Conservation (phyloP, 2,888 invertebrate genomes). For the Drosophila peninsularis region DNA sequence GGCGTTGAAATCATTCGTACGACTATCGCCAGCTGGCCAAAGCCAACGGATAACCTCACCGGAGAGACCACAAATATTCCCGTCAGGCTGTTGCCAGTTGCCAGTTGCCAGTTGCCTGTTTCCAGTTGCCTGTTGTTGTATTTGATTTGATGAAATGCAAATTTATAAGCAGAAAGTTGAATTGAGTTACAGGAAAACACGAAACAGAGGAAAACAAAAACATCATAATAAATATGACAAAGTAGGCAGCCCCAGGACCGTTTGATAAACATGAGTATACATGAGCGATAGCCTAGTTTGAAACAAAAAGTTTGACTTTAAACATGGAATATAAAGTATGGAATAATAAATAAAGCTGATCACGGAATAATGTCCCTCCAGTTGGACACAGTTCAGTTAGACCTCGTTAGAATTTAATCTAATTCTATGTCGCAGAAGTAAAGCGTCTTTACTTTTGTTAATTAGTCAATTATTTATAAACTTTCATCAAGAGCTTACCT, state of each 20-base stretch:
- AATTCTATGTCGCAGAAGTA: background rate
- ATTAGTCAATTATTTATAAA: slow-evolving; percentile 11
- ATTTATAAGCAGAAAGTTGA: slow-evolving; percentile 63
- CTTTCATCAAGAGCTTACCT: background rate
- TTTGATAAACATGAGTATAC: slow-evolving; percentile 59
- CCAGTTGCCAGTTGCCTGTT: slow-evolving; percentile 2
- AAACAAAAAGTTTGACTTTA: background rate
- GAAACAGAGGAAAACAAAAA: slow-evolving; percentile 22
- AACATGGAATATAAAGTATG: background rate
- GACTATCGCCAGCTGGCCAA: slow-evolving; percentile 32
- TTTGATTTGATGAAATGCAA: slow-evolving; percentile 65
- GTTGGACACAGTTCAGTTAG: background rate
- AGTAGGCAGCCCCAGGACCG: slow-evolving; percentile 18
- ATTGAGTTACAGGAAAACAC: slow-evolving; percentile 42
- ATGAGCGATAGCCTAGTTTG: background rate
- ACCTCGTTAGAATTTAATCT: background rate
- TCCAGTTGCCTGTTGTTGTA: slow-evolving; percentile 29
- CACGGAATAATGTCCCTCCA: background rate
- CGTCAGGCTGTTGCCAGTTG: slow-evolving; percentile 29
- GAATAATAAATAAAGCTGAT: background rate
- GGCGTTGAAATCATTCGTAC: slow-evolving; percentile 37
- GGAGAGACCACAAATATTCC: slow-evolving; percentile 21
- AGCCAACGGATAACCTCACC: slow-evolving; percentile 29
- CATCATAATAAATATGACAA: slow-evolving; percentile 45
- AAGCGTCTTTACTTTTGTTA: background rate